Evolutionary conservation across 2,113 vertebrate genomes (phyloP), one percentile per base, ranked within the genome.

Genomic region (Larimichthys polyactis): DNA sequence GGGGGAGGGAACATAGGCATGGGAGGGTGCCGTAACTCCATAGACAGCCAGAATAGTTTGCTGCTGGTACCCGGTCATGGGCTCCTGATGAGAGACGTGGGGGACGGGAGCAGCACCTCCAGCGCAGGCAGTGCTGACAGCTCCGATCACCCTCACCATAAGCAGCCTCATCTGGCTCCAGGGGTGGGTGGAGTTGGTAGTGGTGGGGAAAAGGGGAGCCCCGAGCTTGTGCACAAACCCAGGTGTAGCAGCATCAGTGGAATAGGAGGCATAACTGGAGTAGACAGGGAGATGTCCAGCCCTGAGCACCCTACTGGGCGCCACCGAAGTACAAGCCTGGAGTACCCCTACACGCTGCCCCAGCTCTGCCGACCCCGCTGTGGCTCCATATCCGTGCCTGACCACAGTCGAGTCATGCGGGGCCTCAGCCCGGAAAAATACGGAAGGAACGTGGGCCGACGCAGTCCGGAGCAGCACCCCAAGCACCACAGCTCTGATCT

Each of bases 51-150:
- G 86, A 96, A 95, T 89, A 98, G 98, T 89, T 94, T 99, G 79
- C 95, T 96, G 55, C 81, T 95, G 0, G 94, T 97, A 1, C 86
- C 96, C 0, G 94, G 95, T 0, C 86, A 96, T 0, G 95, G 96
- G 49, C 96, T 96, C 4, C 92, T 94, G 24, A 92, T 97, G 86
- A 94, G 98, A 73, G 98, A 99, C 3, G 96, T 98, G 0, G 98
- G 98, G 0, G 98, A 99, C 0, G 98, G 98, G 68, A 99, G 98
- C 76, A 99, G 98, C 87, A 99, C 98, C 36, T 99, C 98, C 32
- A 99, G 98, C 52, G 96, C 97, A 0, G 97, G 97, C 19, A 98
- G 97, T 73, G 97, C 96, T 0, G 97, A 98, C 91, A 99, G 98
- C 93, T 97, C 98, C 0, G 98, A 99, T 78, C 97, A 98, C 75